Base-by-base conservation (phyloP, 2,113 vertebrate genomes). In the Ibidorhyncha struthersii region DNA sequence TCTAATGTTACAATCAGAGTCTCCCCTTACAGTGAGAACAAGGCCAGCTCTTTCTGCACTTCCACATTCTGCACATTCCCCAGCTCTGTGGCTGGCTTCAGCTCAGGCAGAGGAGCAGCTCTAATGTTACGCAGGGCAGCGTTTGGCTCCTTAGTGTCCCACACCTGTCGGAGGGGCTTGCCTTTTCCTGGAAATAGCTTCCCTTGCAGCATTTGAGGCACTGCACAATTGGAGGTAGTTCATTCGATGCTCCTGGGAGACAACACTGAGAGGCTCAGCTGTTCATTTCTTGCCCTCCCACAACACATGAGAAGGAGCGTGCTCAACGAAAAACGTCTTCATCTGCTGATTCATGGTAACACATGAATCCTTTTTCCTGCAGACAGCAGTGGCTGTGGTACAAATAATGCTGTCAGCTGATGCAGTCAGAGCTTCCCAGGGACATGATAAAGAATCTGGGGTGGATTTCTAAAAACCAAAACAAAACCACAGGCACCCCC, bases 311-410 rank as follows among this genome's bases (percentile, higher is more conserved):
- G 90, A 45, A 80, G 55, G 52, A 63, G 62, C 82, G 84, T 2
- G 40, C 74, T 90, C 49, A 61, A 91, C 66, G 74, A 49, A 67
- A 87, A 67, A 45, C 52, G 45, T n/a, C 45, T 47, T 79, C 85
- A 77, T 95, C 90, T 95, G 96, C 97, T 96, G 93, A 96, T 94
- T 96, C 95, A 95, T 58, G 90, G 84, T 95, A 93, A 73, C 66
- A 93, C 32, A 47, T 47, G 66, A 90, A 53, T 80, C 71, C 36
- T 89, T 67, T 58, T 79, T 79, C 62, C 85, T 80, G 30, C n/a
- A 58, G 84, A 56, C 52, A 45, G 73, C 71, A n/a, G 61, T n/a
- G 81, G 19, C 87, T 58, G 43, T 69, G 52, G 45, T 69, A 76
- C 58, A 93, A 72, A 30, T 22, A 93, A 50, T 43, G 49, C 47